phyloP scores from a whole-genome alignment of 2,797 vertebrate genomes.

The Psittacula echo region DNA sequence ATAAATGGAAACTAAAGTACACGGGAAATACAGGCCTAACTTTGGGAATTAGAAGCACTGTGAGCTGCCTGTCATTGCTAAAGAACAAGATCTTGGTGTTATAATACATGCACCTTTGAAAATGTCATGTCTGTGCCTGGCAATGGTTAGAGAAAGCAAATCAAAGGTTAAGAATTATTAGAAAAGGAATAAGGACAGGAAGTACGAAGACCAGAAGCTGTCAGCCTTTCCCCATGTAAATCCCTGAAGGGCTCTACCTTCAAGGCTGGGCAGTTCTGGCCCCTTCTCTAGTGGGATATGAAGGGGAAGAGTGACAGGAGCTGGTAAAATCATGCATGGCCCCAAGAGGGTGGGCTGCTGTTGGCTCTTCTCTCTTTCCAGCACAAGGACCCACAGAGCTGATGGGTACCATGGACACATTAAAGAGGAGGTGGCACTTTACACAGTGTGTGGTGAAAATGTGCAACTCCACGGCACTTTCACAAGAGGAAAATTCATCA shows the following conservation, averaged over 20 bases:
- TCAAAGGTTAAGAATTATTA: slow-evolving; percentile 27
- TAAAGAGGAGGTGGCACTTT: not conserved
- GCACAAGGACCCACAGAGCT: not conserved
- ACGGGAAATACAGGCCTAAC: not conserved
- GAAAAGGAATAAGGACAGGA: slow-evolving; percentile 7
- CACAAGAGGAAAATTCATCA: not conserved
- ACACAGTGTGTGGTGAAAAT: fast-evolving
- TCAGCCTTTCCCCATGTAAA: not conserved
- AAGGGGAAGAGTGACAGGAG: not conserved
- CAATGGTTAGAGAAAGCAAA: slow-evolving; percentile 18
- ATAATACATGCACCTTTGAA: slow-evolving; percentile 35
- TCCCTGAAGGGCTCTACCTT: not conserved
- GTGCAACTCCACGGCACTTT: fast-evolving
- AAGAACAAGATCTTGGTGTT: slow-evolving; percentile 38
- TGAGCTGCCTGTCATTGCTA: slow-evolving; percentile 39
- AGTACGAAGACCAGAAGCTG: not conserved
- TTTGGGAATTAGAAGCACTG: slow-evolving; percentile 26
- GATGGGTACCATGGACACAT: fast-evolving
- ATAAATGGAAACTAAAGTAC: not conserved
- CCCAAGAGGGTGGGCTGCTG: not conserved
- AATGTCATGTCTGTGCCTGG: slow-evolving; percentile 39
- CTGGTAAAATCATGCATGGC: fast-evolving
- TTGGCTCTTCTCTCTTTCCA: not conserved
- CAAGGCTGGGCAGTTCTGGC: not conserved
- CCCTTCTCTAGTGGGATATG: not conserved